phyloP scores from a whole-genome alignment of 2,797 vertebrate genomes.

The Epinephelus awoara region DNA sequence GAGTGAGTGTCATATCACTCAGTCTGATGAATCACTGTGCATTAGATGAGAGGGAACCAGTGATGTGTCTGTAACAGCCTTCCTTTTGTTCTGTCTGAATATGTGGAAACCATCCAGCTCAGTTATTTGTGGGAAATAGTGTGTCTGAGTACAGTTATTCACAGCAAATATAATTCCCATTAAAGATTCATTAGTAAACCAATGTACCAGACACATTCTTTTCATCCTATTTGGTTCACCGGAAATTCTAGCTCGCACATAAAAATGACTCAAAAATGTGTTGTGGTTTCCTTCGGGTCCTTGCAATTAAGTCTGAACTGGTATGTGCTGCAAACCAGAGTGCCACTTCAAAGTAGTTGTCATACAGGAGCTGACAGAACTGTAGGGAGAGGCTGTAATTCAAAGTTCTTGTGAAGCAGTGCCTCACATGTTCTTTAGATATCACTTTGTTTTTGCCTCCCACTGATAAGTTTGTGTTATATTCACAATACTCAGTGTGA shows the following conservation, averaged over 20 bases:
- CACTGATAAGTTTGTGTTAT: background rate
- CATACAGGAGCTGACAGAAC: slow-evolving; percentile 43
- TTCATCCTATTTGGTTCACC: slow-evolving; percentile 61
- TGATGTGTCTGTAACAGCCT: slow-evolving; percentile 35
- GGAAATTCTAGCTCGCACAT: slow-evolving; percentile 35
- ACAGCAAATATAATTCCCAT: slow-evolving; percentile 61
- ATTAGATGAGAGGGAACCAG: slow-evolving; percentile 31
- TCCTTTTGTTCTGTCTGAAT: slow-evolving; percentile 50
- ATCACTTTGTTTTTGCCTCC: slow-evolving; percentile 15
- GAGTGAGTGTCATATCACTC: slow-evolving; percentile 55
- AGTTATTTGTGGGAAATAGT: slow-evolving; percentile 43
- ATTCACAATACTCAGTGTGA: background rate
- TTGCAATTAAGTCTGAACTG: slow-evolving; percentile 54
- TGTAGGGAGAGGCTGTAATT: slow-evolving; percentile 29
- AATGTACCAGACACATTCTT: slow-evolving; percentile 51
- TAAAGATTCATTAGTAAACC: slow-evolving; percentile 70
- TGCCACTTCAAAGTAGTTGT: slow-evolving; percentile 56
- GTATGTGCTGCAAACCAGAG: slow-evolving; percentile 29
- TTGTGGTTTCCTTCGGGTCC: slow-evolving; percentile 30
- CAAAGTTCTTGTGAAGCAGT: slow-evolving; percentile 13
- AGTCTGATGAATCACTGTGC: slow-evolving; percentile 60
- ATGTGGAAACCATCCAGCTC: slow-evolving; percentile 25
- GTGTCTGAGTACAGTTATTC: slow-evolving; percentile 48
- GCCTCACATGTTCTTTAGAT: slow-evolving; percentile 13
- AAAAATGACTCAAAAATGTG: slow-evolving; percentile 36